A percentile compares a stretch with the other conserved stretches of the same genome.
Conservation (phyloP, 2,888 invertebrate species). For the Pachliopta kotzebuea region DNA sequence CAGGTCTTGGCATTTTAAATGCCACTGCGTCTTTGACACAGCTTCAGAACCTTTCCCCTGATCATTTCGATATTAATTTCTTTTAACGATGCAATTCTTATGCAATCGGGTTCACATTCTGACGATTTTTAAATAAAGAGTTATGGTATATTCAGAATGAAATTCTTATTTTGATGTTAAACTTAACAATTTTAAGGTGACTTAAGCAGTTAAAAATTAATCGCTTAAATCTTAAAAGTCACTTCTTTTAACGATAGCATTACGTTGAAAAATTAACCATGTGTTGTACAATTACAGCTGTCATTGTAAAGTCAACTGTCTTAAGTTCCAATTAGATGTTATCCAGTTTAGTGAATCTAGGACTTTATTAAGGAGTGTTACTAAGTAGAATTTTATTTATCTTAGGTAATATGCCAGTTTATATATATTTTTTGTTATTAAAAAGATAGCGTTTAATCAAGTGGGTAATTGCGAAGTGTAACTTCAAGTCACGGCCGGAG, state of each 20-base stretch:
- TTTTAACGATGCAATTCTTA: neutral
- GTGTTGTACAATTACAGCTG: neutral
- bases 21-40: constrained; percentile 19
- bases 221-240: neutral
- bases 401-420: neutral
- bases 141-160: neutral
- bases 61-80: constrained; percentile 3
- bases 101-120: neutral
- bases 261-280: neutral
- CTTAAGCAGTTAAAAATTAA: neutral
- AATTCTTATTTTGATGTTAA: neutral
- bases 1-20: constrained; percentile 18
- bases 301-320: neutral
- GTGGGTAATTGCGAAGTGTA: constrained; percentile 37
- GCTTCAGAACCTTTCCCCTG: constrained; percentile 12
- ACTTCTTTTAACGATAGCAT: too few relatives aligned
- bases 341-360: neutral
- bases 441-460: constrained; percentile 19
- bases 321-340: neutral
- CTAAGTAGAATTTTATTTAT: neutral
- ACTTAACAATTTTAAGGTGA: neutral
- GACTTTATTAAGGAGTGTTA: constrained; percentile 3
- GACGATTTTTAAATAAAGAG: too few relatives aligned
- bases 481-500: constrained; percentile 37
- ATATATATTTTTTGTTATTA: constrained; percentile 13